Evolutionary conservation across 2,113 vertebrate species (phyloP).

Genomic region (Myodes glareolus): DNA sequence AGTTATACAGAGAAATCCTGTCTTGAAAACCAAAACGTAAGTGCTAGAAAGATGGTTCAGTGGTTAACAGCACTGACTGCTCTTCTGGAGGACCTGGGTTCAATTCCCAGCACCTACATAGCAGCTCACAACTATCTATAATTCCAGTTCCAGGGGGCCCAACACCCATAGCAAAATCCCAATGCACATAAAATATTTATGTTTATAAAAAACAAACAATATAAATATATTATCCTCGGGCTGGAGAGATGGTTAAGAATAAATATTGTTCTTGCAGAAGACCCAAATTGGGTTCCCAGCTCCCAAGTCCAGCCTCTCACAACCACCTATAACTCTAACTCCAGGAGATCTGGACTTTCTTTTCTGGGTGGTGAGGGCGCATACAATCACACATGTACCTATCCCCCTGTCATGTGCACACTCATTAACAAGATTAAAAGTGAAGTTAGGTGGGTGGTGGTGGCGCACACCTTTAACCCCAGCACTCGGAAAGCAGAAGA

Average conservation of each 20-base stretch:
- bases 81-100: too few species aligned
- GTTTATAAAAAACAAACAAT: too few species aligned
- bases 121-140: too few species aligned
- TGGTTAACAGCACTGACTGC: too few species aligned
- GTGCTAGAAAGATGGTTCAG: too few species aligned
- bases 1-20: neutral
- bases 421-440: neutral
- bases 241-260: neutral
- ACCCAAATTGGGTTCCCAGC: neutral
- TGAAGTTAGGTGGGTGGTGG: neutral
- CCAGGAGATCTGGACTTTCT: neutral
- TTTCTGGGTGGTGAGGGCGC: neutral
- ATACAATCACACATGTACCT: neutral
- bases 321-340: neutral
- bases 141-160: too few species aligned
- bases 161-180: too few species aligned
- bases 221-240: neutral
- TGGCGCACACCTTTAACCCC: too few species aligned
- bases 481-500: too few species aligned
- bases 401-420: neutral
- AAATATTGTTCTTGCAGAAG: neutral
- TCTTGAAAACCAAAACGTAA: neutral
- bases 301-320: neutral
- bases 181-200: too few species aligned
- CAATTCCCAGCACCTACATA: too few species aligned